Percentiles rank a stretch among this genome's conserved stretches.
These are phyloP conservation scores for Steinernema scapterisci DNA, from an alignment of 2,888 invertebrate species.

Conservation along the genomic window DNA sequence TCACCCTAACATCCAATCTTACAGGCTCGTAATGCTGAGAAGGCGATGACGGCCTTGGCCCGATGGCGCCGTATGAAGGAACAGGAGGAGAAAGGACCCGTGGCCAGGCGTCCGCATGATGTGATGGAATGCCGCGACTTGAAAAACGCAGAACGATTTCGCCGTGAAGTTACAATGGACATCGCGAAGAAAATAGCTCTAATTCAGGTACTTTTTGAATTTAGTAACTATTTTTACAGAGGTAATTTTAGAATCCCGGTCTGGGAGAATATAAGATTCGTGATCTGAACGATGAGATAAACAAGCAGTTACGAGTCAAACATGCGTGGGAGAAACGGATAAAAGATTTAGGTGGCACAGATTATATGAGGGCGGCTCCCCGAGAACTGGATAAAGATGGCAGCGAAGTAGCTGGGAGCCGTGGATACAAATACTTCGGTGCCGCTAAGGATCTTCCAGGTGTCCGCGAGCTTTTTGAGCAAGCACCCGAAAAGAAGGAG, in stretches of 20 bases:
- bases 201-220: constrained; percentile 76
- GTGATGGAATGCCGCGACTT: constrained; percentile 85
- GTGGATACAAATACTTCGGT: constrained; percentile 84
- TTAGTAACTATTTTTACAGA: neutral
- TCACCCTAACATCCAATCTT: constrained; percentile 19
- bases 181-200: constrained; percentile 97
- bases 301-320: constrained; percentile 87
- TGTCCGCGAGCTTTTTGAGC: constrained; percentile 91
- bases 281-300: constrained; percentile 98
- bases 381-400: constrained; percentile 84
- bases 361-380: constrained; percentile 71
- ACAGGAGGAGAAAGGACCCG: constrained; percentile 74
- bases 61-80: constrained; percentile 96
- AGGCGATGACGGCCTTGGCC: constrained; percentile 97
- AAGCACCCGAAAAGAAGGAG: constrained; percentile 70
- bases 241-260: constrained; percentile 74
- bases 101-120: constrained; percentile 63
- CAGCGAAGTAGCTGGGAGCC: constrained; percentile 93
- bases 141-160: constrained; percentile 79
- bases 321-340: constrained; percentile 91
- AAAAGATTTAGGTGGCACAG: constrained; percentile 89
- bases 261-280: constrained; percentile 97
- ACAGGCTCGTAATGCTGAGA: constrained; percentile 92
- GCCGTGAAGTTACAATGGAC: constrained; percentile 93
- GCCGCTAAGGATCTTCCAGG: constrained; percentile 82